Conservation (phyloP, 2,797 vertebrate genomes). For the Ctenosaura bakeri region DNA sequence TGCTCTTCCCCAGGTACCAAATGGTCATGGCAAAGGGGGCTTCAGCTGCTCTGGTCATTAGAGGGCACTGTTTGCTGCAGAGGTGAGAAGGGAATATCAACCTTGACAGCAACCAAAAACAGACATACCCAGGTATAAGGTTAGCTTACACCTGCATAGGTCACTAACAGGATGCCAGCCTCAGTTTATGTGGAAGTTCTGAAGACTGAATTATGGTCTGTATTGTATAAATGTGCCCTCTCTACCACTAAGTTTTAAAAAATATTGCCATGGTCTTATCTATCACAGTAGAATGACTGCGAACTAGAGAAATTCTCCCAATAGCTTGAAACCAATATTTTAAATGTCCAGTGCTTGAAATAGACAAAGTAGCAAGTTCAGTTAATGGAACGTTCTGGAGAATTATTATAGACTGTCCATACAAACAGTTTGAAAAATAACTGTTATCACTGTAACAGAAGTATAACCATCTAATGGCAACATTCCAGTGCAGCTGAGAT, state of each 20-base stretch:
- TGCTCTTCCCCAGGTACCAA: too few relatives aligned
- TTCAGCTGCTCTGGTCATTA: too few relatives aligned
- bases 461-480: background rate
- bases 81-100: too few relatives aligned
- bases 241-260: background rate
- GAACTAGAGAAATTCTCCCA: background rate
- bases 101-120: too few relatives aligned
- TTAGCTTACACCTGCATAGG: too few relatives aligned
- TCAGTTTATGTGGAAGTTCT: background rate
- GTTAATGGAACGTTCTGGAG: background rate
- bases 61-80: too few relatives aligned
- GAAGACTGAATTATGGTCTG: background rate
- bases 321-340: background rate
- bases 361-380: background rate
- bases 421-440: too few relatives aligned
- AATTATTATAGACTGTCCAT: background rate
- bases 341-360: background rate
- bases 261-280: background rate
- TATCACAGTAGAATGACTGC: background rate
- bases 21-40: too few relatives aligned
- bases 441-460: background rate
- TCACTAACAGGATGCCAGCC: too few relatives aligned
- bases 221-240: background rate
- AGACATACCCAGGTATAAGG: too few relatives aligned
- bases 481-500: background rate